Evolutionary conservation across 2,888 invertebrate species (phyloP), one percentile per base, ranked within the genome.

Genomic region (Mythimna lalbum): DNA sequence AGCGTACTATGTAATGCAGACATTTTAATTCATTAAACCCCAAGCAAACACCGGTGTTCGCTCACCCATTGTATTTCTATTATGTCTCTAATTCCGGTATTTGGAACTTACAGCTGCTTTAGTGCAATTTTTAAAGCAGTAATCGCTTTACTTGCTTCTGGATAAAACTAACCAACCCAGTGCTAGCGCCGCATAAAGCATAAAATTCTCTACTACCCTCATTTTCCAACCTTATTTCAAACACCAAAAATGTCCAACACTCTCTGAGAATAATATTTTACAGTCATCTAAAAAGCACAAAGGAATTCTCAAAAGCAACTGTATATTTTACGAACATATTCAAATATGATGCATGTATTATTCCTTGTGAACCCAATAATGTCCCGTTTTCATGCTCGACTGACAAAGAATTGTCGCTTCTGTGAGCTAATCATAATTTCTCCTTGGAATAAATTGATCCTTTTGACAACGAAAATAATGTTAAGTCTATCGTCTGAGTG

Each of bases 401-500:
- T 84, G 80, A 81, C 85, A 87, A 83, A 78, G 79, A 85, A 86
- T 87, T 86, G 72, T 74, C 77, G 68, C 66, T n/a, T 70, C 53
- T 68, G 68, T 50, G 69, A 77, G 71, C 71, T 63, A 56, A 71
- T 82, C 70, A 70, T 36, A 74, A 73, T 69, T 73, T 80, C 68
- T 68, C 67, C 62, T 77, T 75, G 67, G 81, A 80, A 78, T 81
- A 87, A 88, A 88, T 88, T 86, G 85, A 89, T 88, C 83, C 76
- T 76, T 86, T 86, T 84, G 86, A 83, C 77, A 85, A 82, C 78
- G 78, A 77, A 83, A 86, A 90, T 88, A 84, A 85, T 84, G 82
- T 84, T 86, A 84, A 69, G 39, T 55, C 23, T 39, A 27, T 52
- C 33, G 14, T 43, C 39, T 62, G 73, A 56, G 19, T 31, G 21